Conservation (phyloP, 2,113 vertebrate species). For the Xyrauchen texanus region DNA sequence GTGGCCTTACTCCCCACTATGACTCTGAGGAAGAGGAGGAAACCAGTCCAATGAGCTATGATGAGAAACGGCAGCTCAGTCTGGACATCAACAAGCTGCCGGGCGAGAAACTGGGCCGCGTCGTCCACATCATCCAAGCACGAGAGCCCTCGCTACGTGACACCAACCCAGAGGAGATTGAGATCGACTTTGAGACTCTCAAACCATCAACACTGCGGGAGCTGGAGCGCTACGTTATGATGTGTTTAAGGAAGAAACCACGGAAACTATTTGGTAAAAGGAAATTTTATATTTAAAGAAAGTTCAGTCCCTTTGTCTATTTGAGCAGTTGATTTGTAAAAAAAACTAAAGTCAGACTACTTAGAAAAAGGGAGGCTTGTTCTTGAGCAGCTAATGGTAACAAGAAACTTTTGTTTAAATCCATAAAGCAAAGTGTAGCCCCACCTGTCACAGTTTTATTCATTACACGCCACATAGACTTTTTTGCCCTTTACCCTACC, state of each 20-base stretch:
- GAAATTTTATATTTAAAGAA: background rate
- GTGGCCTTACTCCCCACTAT: slow-evolving; percentile 70
- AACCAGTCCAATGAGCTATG: slow-evolving; percentile 88
- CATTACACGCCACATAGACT: background rate
- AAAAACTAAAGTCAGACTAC: too few relatives aligned
- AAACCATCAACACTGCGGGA: slow-evolving; percentile 91
- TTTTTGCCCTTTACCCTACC: background rate
- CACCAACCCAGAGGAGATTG: slow-evolving; percentile 93
- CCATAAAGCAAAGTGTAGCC: too few relatives aligned
- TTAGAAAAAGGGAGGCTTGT: too few relatives aligned
- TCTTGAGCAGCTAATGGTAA: background rate
- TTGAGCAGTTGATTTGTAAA: too few relatives aligned
- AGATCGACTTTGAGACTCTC: slow-evolving; percentile 93
- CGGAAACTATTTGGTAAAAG: slow-evolving; percentile 84
- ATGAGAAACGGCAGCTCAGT: slow-evolving; percentile 91
- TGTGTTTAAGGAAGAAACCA: slow-evolving; percentile 90
- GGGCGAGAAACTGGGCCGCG: slow-evolving; percentile 89
- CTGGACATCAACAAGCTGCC: slow-evolving; percentile 93
- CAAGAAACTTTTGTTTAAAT: too few relatives aligned
- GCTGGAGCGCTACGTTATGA: slow-evolving; percentile 90
- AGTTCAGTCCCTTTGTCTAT: too few relatives aligned
- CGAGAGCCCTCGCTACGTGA: slow-evolving; percentile 88
- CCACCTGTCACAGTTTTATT: too few relatives aligned
- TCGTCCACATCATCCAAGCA: slow-evolving; percentile 93
- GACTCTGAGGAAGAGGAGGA: slow-evolving; percentile 93